These are phyloP conservation scores for Aegithalos caudatus DNA, from an alignment of 2,113 vertebrate genomes.

Conservation along the genomic window DNA sequence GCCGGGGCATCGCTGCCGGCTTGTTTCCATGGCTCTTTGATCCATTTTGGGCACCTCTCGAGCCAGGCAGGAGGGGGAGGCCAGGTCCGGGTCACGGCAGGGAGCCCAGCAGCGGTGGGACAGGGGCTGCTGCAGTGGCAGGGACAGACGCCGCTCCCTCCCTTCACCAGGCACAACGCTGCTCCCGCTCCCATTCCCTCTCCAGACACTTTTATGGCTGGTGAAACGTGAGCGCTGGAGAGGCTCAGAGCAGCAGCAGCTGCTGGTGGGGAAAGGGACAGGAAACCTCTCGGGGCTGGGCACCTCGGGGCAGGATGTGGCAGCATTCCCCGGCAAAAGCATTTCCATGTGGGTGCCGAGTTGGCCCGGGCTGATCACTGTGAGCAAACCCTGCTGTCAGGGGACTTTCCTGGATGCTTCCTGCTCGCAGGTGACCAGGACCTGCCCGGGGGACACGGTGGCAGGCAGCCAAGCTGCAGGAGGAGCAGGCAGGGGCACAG, in stretches of 20 bases:
- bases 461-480: background rate
- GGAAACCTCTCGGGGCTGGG: background rate
- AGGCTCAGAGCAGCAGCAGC: background rate
- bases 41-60: background rate
- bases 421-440: background rate
- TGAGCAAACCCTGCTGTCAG: background rate
- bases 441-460: background rate
- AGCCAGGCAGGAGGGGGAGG: background rate
- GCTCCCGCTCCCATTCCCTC: background rate
- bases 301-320: background rate
- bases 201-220: conserved; percentile 12
- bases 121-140: background rate
- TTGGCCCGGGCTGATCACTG: rapidly evolving
- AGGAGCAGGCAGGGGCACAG: background rate
- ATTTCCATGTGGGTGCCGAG: background rate
- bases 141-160: background rate
- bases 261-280: background rate
- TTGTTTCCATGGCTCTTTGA: background rate
- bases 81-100: background rate
- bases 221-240: background rate
- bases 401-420: background rate
- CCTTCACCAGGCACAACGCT: background rate
- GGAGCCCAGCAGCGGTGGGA: background rate
- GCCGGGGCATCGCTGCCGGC: background rate
- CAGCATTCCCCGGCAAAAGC: background rate